These are phyloP conservation scores for Philypnodon macrostomus DNA, from an alignment of 2,797 vertebrate species.

Conservation along the genomic window DNA sequence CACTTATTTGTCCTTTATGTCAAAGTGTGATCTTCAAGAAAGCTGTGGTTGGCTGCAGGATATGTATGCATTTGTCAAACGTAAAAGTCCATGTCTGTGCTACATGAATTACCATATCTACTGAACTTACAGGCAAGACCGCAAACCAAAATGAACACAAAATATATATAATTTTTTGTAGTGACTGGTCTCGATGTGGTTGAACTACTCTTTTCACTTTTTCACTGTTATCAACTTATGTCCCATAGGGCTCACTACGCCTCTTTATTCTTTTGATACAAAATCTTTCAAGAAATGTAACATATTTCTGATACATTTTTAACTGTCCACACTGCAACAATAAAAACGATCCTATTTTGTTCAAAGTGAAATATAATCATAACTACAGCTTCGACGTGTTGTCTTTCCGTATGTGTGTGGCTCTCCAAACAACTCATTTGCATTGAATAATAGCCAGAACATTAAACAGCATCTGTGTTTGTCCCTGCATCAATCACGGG, in stretches of 20 bases:
- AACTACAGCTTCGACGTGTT: not conserved
- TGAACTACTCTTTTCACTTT: not conserved
- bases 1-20: too few relatives aligned
- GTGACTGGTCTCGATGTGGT: not conserved
- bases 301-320: too few relatives aligned
- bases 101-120: not conserved
- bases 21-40: not conserved
- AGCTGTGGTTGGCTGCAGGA: too few relatives aligned
- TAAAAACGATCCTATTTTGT: not conserved
- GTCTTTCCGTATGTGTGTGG: not conserved
- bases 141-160: constrained; percentile 1
- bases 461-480: constrained; percentile 12
- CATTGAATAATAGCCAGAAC: constrained; percentile 12
- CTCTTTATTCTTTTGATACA: too few relatives aligned
- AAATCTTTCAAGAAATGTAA: too few relatives aligned
- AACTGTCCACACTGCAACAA: not conserved
- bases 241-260: too few relatives aligned
- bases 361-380: not conserved
- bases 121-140: not conserved
- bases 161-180: not conserved
- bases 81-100: too few relatives aligned
- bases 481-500: constrained; percentile 26
- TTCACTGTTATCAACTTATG: not conserved
- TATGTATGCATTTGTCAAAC: too few relatives aligned
- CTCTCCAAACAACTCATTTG: not conserved